These are phyloP conservation scores for Sarcophaga carnaria DNA, from an alignment of 2,888 invertebrate species.

Conservation along the genomic window DNA sequence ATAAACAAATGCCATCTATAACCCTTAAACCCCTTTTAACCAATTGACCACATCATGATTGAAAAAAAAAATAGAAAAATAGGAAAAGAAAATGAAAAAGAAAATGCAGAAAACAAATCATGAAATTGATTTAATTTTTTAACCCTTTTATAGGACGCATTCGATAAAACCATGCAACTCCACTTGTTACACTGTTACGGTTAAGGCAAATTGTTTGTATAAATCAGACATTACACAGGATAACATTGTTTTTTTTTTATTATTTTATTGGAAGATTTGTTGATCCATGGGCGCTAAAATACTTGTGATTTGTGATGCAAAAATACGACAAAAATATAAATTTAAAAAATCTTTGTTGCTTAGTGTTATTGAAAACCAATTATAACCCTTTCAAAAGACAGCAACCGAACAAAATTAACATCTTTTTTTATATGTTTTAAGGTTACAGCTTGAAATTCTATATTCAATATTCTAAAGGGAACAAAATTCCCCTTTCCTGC, in stretches of 20 bases:
- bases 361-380: conserved; percentile 55
- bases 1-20: conserved; percentile 47
- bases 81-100: conserved; percentile 24
- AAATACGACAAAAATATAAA: no score
- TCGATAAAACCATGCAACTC: neutral
- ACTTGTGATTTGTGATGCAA: no score
- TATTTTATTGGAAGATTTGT: no score
- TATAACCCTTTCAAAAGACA: conserved; percentile 52
- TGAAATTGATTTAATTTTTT: conserved; percentile 59
- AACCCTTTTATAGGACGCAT: conserved; percentile 42
- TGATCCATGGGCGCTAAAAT: no score
- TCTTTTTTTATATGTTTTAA: conserved; percentile 19
- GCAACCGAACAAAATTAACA: conserved; percentile 37
- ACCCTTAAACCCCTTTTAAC: conserved; percentile 8
- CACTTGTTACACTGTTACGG: conserved; percentile 60
- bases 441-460: conserved; percentile 24
- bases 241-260: neutral
- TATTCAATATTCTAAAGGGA: conserved; percentile 34
- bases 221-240: conserved; percentile 7
- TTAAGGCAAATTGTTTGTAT: conserved; percentile 13
- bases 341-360: conserved; percentile 16
- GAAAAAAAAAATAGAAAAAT: conserved; percentile 38
- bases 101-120: neutral
- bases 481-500: neutral
- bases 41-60: conserved; percentile 63